These are phyloP conservation scores for Fissipunctia ypsillon DNA, from an alignment of 2,888 invertebrate genomes.

Conservation along the genomic window DNA sequence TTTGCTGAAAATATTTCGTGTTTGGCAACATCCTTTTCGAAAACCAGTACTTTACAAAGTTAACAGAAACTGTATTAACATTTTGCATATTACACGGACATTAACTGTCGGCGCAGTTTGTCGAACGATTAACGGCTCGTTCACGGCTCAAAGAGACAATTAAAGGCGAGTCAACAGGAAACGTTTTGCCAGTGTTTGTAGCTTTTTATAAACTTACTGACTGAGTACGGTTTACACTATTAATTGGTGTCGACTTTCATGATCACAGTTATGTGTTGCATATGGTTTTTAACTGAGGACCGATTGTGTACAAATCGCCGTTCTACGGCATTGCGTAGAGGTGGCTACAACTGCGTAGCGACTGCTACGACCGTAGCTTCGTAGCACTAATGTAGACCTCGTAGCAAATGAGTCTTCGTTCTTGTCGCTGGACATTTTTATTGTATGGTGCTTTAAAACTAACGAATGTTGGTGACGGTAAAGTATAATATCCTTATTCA, in stretches of 20 bases:
- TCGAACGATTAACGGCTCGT: conserved; percentile 57
- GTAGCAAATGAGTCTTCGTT: not conserved
- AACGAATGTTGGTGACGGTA: not conserved
- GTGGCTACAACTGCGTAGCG: not conserved
- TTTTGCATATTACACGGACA: conserved; percentile 17
- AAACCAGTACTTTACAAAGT: not conserved
- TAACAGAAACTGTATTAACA: conserved; percentile 19
- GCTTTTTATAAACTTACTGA: not conserved
- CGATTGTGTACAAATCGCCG: too few species aligned
- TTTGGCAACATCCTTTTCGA: not conserved
- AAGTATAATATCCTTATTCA: not conserved
- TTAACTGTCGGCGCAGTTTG: conserved; percentile 30
- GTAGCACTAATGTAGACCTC: conserved; percentile 4
- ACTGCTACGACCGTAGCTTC: conserved; percentile 7
- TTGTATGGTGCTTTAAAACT: not conserved
- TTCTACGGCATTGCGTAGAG: not conserved
- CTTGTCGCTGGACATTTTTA: not conserved
- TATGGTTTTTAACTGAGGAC: not conserved
- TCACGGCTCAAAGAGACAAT: conserved; percentile 46
- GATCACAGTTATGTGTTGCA: not conserved
- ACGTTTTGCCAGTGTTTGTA: not conserved
- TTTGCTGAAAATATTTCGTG: not conserved
- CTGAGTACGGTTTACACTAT: not conserved
- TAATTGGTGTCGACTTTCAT: not conserved
- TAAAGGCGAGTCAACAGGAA: conserved; percentile 56